Base-by-base conservation (phyloP, 2,888 invertebrate species). In the Diplazon laetatorius region DNA sequence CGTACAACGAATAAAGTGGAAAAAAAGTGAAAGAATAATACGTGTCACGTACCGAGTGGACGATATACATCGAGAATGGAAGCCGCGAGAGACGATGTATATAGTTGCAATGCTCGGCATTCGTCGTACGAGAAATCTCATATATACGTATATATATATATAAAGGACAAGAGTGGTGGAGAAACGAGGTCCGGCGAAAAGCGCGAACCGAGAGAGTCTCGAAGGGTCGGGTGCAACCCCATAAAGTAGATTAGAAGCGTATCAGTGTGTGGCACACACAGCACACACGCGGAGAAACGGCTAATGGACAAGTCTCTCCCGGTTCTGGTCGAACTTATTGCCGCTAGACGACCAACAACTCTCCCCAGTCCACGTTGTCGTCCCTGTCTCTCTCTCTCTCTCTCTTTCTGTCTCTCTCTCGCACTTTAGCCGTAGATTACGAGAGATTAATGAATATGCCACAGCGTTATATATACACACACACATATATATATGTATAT, bases 181-280 rank as follows among this genome's bases (percentile, higher is more conserved):
- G 25, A 30, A 52, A 12, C 52, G 25, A 22, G 25, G 6, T 25
- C 14, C n/a, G 0, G 52, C 30, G 25, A 5, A 9, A 8, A 35
- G 2, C 14, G 16, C 12, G 39, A 22, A 66, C n/a, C 16, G 9
- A 35, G 50, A 71, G 42, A 62, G 62, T 16, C 37, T 22, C 30
- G 46, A 46, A 46, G 74, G 44, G 37, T 55, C 22, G 55, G 37
- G 44, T 44, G 55, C 62, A 69, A 48, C 55, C 55, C 62, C 75
- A 69, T 75, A 69, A 75, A 75, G 75, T 75, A 75, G 75, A 75
- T 75, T 75, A 75, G 75, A 48, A 50, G 65, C 57, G 59, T 73
- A 73, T 73, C 59, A 66, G 73, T 66, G 73, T 66, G 73, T 57
- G 52, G 37, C 4, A 5, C 4, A 30, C 30, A 6, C 69, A 69